These are phyloP conservation scores for Gibbula magus DNA, from an alignment of 2,888 invertebrate species.

Conservation along the genomic window DNA sequence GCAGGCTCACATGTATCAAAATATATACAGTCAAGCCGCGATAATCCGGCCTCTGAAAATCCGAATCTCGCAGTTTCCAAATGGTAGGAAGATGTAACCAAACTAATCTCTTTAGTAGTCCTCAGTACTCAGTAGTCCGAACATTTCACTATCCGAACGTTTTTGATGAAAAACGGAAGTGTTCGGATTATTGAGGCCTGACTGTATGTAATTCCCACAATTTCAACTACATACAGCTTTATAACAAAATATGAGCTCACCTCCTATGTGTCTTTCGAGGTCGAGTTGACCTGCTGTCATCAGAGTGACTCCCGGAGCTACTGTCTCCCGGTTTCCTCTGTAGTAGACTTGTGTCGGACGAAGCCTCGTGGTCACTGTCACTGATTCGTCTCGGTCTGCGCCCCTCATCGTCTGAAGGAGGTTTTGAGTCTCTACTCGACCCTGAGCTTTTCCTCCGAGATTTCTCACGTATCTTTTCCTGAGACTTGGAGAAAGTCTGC, in stretches of 20 bases:
- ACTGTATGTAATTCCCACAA: conserved; percentile 35
- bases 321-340: conserved; percentile 57
- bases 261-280: conserved; percentile 40
- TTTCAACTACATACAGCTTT: conserved; percentile 48
- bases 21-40: not conserved
- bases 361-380: conserved; percentile 56
- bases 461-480: conserved; percentile 40
- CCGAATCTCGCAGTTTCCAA: too few relatives aligned
- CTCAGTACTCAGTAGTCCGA: too few relatives aligned
- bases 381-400: conserved; percentile 46
- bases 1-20: conserved; percentile 11
- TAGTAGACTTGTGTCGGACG: conserved; percentile 42
- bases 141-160: too few relatives aligned
- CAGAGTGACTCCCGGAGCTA: conserved; percentile 62
- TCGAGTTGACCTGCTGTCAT: conserved; percentile 50
- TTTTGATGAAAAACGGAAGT: too few relatives aligned
- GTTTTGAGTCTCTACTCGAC: conserved; percentile 23
- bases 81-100: too few relatives aligned
- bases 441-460: conserved; percentile 26
- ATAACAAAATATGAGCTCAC: not conserved
- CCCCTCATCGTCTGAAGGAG: conserved; percentile 38
- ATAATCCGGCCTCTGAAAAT: conserved; percentile 42
- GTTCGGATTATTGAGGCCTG: too few relatives aligned
- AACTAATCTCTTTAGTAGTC: too few relatives aligned
- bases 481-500: conserved; percentile 55